phyloP scores from a whole-genome alignment of 2,797 vertebrate genomes.

The Perodicticus potto region DNA sequence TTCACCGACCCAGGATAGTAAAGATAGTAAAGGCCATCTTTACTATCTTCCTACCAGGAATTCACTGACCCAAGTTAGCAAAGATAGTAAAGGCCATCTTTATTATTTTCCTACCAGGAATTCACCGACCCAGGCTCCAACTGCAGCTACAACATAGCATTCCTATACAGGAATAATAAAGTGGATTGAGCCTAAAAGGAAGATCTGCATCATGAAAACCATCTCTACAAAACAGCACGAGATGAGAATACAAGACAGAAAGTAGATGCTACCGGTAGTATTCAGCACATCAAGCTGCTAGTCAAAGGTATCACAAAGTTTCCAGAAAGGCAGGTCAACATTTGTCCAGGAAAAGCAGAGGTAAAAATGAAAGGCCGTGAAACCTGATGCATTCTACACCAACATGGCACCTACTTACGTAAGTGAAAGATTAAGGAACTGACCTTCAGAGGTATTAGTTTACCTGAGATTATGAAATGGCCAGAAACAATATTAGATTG shows the following conservation, averaged over 20 bases:
- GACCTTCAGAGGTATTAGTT: constrained; percentile 43
- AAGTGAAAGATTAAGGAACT: neutral
- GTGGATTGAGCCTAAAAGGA: too few relatives aligned
- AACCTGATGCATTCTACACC: neutral
- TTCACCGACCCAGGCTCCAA: too few relatives aligned
- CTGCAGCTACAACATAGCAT: too few relatives aligned
- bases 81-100: too few relatives aligned
- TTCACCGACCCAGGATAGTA: too few relatives aligned
- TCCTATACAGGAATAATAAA: too few relatives aligned
- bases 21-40: too few relatives aligned
- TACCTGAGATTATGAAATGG: neutral
- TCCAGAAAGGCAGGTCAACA: constrained; percentile 36
- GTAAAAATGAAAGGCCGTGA: constrained; percentile 53
- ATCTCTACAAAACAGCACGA: neutral
- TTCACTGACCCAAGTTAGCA: too few relatives aligned
- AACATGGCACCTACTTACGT: neutral
- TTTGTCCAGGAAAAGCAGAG: constrained; percentile 1
- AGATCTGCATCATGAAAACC: neutral
- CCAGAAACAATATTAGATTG: constrained; percentile 28
- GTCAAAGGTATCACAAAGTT: neutral
- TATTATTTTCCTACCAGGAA: too few relatives aligned
- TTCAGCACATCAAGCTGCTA: neutral
- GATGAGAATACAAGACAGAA: constrained; percentile 33
- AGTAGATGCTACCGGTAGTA: neutral
- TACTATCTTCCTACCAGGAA: too few relatives aligned